A percentile compares a stretch with the other conserved stretches of the same genome.
Evolutionary conservation across 2,797 vertebrate species (phyloP).

Genomic region (Scyliorhinus canicula): DNA sequence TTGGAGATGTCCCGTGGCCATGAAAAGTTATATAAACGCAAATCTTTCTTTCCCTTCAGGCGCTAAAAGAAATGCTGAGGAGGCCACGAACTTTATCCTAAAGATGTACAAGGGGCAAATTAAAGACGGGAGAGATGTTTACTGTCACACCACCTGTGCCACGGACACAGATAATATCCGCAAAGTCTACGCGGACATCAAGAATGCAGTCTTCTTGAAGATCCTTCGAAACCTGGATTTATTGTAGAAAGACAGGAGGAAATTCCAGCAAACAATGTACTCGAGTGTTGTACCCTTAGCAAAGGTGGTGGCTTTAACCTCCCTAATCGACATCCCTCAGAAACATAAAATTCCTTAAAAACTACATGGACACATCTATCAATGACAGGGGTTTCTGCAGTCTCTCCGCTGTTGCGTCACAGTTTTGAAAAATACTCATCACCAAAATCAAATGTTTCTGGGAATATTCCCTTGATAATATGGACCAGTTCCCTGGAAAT

Average conservation of each 20-base stretch:
- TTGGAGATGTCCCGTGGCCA: neutral
- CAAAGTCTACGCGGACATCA: slow-evolving; percentile 61
- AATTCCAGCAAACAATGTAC: neutral
- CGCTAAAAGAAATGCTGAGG: slow-evolving; percentile 48
- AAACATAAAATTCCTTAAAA: neutral
- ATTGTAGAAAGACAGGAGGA: slow-evolving; percentile 45
- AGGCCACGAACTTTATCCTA: slow-evolving; percentile 57
- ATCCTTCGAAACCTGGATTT: slow-evolving; percentile 61
- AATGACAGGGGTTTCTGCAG: neutral
- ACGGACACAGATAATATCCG: slow-evolving; percentile 69
- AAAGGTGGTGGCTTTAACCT: neutral
- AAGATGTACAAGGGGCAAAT: slow-evolving; percentile 55
- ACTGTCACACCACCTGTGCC: slow-evolving; percentile 69
- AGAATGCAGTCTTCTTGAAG: slow-evolving; percentile 62
- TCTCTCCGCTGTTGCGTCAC: neutral
- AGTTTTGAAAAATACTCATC: neutral
- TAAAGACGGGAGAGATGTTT: slow-evolving; percentile 53
- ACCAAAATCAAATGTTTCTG: neutral
- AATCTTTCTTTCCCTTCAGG: slow-evolving; percentile 48
- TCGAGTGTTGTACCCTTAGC: neutral
- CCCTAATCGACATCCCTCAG: neutral
- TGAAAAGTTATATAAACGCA: too few relatives aligned
- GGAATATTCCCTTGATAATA: neutral
- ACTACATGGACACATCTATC: neutral
- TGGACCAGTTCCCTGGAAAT: neutral